A percentile compares a stretch with the other conserved stretches of the same genome.
Conservation (phyloP, 2,888 invertebrate species). For the Cistogaster globosa region DNA sequence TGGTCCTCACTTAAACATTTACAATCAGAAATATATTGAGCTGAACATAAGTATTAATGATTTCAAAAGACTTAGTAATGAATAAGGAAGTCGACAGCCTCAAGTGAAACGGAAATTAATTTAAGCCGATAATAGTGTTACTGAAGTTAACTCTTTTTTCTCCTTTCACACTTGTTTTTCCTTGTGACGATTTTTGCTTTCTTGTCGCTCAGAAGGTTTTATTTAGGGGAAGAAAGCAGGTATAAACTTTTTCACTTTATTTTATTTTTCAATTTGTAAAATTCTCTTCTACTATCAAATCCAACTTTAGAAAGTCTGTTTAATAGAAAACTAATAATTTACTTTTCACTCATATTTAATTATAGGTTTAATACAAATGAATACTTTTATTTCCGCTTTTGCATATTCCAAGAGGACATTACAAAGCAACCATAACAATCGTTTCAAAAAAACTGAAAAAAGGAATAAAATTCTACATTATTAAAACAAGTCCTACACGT, state of each 20-base stretch:
- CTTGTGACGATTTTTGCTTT: no score
- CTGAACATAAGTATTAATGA: no score
- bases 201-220: not conserved
- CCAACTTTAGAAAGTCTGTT: not conserved
- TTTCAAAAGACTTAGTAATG: no score
- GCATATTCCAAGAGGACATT: slow-evolving; percentile 59
- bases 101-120: no score
- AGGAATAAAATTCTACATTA: not conserved
- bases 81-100: no score
- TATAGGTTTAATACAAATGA: slow-evolving; percentile 26
- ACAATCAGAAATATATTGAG: no score
- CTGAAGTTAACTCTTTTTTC: no score
- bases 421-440: slow-evolving; percentile 4
- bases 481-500: not conserved
- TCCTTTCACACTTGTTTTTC: no score
- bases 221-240: not conserved
- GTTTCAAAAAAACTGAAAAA: slow-evolving; percentile 1
- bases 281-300: not conserved
- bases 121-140: no score
- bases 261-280: no score
- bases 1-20: no score
- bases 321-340: not conserved
- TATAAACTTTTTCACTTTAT: not conserved
- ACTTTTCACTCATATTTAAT: slow-evolving; percentile 3
- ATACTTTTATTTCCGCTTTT: slow-evolving; percentile 32